Percentiles rank a stretch among this genome's conserved stretches.
These are phyloP conservation scores for Poecilia velifera DNA, from an alignment of 2,797 vertebrate genomes.

Conservation along the genomic window DNA sequence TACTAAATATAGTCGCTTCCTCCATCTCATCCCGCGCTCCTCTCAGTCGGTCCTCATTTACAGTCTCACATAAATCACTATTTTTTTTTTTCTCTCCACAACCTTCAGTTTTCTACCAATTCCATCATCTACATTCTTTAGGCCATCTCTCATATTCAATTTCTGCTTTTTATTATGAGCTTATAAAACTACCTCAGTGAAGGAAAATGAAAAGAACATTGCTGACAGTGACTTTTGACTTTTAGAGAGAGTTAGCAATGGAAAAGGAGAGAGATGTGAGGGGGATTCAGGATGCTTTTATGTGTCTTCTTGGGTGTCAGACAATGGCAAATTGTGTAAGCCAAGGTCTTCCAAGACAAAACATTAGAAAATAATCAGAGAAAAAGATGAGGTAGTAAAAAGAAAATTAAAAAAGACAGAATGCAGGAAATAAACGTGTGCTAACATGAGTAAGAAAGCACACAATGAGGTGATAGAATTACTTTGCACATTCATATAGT, in stretches of 20 bases:
- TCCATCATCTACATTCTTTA: constrained; percentile 34
- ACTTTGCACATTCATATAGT: not conserved
- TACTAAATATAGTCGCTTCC: not conserved
- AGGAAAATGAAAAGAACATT: constrained; percentile 36
- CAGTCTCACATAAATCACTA: not conserved
- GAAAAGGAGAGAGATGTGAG: not conserved
- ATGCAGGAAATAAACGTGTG: not conserved
- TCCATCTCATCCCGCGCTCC: not conserved
- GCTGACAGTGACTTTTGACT: constrained; percentile 21
- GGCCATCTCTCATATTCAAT: constrained; percentile 26
- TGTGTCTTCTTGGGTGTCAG: not conserved
- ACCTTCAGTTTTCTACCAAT: not conserved
- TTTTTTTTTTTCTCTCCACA: constrained; percentile 2
- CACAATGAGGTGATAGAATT: not conserved
- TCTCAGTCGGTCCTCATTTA: not conserved
- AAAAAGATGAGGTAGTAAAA: not conserved
- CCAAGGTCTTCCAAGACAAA: constrained; percentile 21
- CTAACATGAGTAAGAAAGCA: constrained; percentile 13
- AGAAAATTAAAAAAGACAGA: not conserved
- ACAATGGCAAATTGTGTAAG: not conserved
- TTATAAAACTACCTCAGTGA: constrained; percentile 28
- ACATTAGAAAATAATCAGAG: constrained; percentile 17
- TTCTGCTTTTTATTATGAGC: constrained; percentile 36
- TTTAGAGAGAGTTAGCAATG: not conserved
- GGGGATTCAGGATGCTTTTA: not conserved